These are phyloP conservation scores for Morbakka virulenta DNA, from an alignment of 30 jellyfish, hydroid and myxozoan species.

Conservation along the genomic window DNA sequence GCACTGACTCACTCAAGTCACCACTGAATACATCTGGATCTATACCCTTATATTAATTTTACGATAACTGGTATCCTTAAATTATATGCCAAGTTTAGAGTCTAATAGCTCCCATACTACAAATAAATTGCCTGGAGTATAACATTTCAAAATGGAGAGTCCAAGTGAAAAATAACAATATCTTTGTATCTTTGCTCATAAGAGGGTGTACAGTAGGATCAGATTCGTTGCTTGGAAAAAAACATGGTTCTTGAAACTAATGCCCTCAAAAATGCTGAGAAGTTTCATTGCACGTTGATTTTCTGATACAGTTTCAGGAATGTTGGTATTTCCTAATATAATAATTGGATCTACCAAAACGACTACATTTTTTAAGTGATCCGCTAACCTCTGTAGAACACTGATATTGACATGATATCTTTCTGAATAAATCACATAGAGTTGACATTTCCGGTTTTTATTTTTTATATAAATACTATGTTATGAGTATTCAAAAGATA, in stretches of 20 bases:
- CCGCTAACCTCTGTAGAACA: slow-evolving; percentile 4
- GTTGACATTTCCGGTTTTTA: not conserved
- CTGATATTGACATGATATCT: slow-evolving; percentile 7
- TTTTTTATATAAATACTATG: not conserved
- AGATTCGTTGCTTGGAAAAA: slow-evolving; percentile 29
- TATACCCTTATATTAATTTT: slow-evolving; percentile 17
- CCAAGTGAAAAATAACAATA: slow-evolving; percentile 3
- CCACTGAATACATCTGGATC: slow-evolving; percentile 17
- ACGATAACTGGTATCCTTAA: not conserved
- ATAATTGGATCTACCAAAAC: slow-evolving; percentile 2
- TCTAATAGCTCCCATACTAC: not conserved
- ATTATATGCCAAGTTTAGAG: not conserved
- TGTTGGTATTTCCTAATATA: slow-evolving; percentile 27
- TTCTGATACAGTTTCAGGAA: slow-evolving; percentile 23
- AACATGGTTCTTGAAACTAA: slow-evolving; percentile 19
- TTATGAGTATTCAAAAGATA: slow-evolving; percentile 32
- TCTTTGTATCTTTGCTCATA: slow-evolving; percentile 27
- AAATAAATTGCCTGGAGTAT: not conserved
- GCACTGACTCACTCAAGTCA: slow-evolving; percentile 30
- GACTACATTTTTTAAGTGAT: slow-evolving; percentile 19
- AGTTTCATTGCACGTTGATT: slow-evolving; percentile 8
- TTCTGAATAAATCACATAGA: slow-evolving; percentile 12
- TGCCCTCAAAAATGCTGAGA: slow-evolving; percentile 4
- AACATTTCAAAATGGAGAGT: not conserved
- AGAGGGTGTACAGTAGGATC: slow-evolving; percentile 27